Conservation (phyloP, 2,888 invertebrate species). For the Heliconius charithonia region DNA sequence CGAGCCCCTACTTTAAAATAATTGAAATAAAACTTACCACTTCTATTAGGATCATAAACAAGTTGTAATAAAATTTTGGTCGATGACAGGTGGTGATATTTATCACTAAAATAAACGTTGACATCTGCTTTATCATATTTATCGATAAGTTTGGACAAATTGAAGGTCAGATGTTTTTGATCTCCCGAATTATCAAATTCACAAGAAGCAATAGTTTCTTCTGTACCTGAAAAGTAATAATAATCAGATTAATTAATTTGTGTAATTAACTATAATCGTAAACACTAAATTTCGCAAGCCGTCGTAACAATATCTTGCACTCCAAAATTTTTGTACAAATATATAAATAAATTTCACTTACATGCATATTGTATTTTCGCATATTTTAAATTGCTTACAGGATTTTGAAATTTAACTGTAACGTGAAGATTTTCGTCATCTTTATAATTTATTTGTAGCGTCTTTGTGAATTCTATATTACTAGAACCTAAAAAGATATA, state of each 20-base stretch:
- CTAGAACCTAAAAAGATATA: neutral
- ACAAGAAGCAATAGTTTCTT: neutral
- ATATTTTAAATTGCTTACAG: neutral
- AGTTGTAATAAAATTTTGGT: neutral
- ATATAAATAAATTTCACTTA: conserved; percentile 5
- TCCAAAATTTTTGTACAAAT: neutral
- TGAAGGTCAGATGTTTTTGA: neutral
- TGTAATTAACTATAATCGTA: too few relatives aligned
- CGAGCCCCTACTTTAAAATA: too few relatives aligned
- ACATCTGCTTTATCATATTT: neutral
- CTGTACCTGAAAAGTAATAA: conserved; percentile 4
- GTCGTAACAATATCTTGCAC: too few relatives aligned
- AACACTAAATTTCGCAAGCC: too few relatives aligned
- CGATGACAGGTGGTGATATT: rapidly evolving
- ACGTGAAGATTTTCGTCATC: neutral
- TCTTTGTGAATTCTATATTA: neutral
- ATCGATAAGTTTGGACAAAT: neutral
- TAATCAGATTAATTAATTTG: too few relatives aligned
- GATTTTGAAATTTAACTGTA: neutral
- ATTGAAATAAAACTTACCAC: neutral
- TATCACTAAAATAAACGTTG: neutral
- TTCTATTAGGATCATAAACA: neutral
- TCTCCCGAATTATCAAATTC: neutral
- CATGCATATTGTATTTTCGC: neutral
- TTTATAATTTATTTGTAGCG: neutral